Percentiles rank a stretch among this genome's conserved stretches.
Conservation (phyloP, 2,888 invertebrate genomes). For the Melanargia galathea region DNA sequence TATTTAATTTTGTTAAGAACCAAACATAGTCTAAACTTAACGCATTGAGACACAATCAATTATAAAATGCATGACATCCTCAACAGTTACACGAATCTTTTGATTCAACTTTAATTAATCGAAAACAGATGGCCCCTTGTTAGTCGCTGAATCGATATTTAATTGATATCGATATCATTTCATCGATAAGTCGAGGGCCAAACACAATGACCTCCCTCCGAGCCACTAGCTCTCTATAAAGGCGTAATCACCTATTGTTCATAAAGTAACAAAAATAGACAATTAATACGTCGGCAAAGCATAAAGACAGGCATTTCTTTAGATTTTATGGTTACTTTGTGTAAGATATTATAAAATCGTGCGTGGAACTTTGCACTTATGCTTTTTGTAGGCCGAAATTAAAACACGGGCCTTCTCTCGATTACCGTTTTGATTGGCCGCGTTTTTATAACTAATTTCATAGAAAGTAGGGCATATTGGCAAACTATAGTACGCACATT, state of each 20-base stretch:
- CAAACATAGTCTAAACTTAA: neutral
- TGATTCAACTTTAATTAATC: slow-evolving; percentile 70
- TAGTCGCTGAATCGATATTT: slow-evolving; percentile 69
- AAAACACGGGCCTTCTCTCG: neutral
- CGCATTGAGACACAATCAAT: slow-evolving; percentile 26
- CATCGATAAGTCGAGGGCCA: slow-evolving; percentile 62
- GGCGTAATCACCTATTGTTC: slow-evolving; percentile 79
- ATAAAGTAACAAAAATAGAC: slow-evolving; percentile 62
- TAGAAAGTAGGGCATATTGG: neutral
- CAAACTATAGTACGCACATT: neutral
- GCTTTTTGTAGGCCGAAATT: slow-evolving; percentile 9
- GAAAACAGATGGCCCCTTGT: slow-evolving; percentile 79
- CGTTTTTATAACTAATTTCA: slow-evolving; percentile 1
- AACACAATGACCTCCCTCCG: slow-evolving; percentile 74
- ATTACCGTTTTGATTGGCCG: slow-evolving; percentile 1
- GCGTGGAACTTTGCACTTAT: slow-evolving; percentile 23
- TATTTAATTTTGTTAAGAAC: slow-evolving; percentile 4
- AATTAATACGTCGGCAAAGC: slow-evolving; percentile 53
- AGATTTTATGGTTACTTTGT: slow-evolving; percentile 31
- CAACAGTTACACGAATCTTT: slow-evolving; percentile 49
- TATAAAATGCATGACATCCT: slow-evolving; percentile 39
- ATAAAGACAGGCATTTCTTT: slow-evolving; percentile 35
- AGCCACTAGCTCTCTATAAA: slow-evolving; percentile 72
- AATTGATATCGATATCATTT: slow-evolving; percentile 62
- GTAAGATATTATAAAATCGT: slow-evolving; percentile 26